Conservation (phyloP, 2,888 invertebrate species). For the Mesorhabditis spiculigera region DNA sequence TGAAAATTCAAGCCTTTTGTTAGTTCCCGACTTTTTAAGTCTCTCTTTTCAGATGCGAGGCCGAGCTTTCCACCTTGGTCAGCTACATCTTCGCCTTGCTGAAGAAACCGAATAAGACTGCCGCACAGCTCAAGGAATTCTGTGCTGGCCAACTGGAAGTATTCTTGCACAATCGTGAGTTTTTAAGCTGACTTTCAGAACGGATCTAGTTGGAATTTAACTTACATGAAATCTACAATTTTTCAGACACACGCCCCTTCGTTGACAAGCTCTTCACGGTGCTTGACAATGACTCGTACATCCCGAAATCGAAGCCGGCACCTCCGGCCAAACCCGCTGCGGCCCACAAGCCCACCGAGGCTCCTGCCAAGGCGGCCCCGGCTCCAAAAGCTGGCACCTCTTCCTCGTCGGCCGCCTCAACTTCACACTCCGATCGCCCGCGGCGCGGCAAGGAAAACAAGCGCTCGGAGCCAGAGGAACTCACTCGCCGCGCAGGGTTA, state of each 20-base stretch:
- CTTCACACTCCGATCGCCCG: no score
- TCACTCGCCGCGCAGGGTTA: no score
- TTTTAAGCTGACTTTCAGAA: no score
- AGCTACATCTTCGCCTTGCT: conserved; percentile 93
- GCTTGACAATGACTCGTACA: conserved; percentile 69
- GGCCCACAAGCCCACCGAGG: conserved; percentile 24
- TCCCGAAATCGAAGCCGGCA: conserved; percentile 9
- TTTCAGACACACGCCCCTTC: conserved; percentile 81
- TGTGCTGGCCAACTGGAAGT: conserved; percentile 93
- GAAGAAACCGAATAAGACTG: conserved; percentile 78
- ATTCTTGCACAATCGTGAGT: conserved; percentile 79
- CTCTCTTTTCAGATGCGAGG: conserved; percentile 76
- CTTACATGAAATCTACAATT: no score
- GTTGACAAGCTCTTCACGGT: conserved; percentile 79
- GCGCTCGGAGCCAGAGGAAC: no score
- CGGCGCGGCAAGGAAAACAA: not conserved
- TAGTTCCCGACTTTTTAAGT: not conserved
- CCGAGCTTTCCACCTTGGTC: conserved; percentile 89
- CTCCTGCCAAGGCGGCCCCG: not conserved
- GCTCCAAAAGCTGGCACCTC: no score
- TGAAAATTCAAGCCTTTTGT: not conserved
- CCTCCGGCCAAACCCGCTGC: conserved; percentile 13
- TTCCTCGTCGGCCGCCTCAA: no score
- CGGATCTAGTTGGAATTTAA: no score
- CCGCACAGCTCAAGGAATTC: conserved; percentile 79